Evolutionary conservation across 2,888 invertebrate genomes (phyloP).

Genomic region (Pristionchus mayeri): DNA sequence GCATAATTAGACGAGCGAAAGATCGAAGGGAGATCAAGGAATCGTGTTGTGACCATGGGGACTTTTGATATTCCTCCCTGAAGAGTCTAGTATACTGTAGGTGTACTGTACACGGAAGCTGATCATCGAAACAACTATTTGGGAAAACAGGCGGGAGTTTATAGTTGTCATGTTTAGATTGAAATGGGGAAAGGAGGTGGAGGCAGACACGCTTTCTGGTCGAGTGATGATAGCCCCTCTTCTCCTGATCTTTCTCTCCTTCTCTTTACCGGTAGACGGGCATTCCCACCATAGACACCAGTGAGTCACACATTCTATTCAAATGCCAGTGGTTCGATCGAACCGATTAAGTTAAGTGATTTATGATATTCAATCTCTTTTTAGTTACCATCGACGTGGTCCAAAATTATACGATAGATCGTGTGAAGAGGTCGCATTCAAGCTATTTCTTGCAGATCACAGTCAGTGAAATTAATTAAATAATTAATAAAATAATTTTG

Average conservation of each 20-base stretch:
- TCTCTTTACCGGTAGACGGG: neutral
- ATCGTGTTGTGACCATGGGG: no score
- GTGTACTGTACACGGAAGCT: no score
- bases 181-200: neutral
- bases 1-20: neutral
- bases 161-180: neutral
- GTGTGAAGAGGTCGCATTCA: neutral
- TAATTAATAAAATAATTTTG: neutral
- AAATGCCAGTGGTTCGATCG: no score
- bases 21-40: neutral
- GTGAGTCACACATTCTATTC: neutral
- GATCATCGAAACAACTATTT: no score
- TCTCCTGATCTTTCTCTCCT: neutral
- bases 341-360: no score
- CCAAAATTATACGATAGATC: neutral
- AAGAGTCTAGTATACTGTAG: no score
- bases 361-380: neutral
- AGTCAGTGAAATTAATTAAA: neutral
- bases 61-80: no score
- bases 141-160: no score
- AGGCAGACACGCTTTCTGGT: neutral
- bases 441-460: constrained; percentile 8
- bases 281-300: neutral
- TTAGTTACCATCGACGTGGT: neutral
- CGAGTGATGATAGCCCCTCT: neutral